Base-by-base conservation (phyloP, 2,113 vertebrate genomes). In the Chionodraco myersi region DNA sequence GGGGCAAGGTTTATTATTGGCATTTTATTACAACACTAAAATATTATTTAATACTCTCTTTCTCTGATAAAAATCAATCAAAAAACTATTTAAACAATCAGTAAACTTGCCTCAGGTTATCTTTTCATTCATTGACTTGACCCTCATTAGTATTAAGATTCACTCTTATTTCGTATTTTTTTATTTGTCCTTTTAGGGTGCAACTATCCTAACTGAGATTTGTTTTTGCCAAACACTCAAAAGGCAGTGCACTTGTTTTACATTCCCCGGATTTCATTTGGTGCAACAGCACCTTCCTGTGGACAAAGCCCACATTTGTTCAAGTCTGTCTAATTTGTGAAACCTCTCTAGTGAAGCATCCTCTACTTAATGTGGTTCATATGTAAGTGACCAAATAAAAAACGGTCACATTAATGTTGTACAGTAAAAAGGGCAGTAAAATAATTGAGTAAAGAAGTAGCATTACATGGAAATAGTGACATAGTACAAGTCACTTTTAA, bases 1-100 rank as follows among this genome's bases (percentile, higher is more conserved):
- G 64, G 79, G 58, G n/a, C 74, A 84, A 78, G 13, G 79, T 75
- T 78, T 77, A 72, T 75, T 57, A 49, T 75, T 66, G 5, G 26
- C 1, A 81, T 85, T 30, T 65, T 76, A 86, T 85, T 47, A 72
- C 13, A 21, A n/a, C 62, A 67, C 1, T 15, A 56, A 65, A 34
- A 26, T 34, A 61, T 78, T 57, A 58, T 60, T 54, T 56, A 41
- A 75, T 60, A 60, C 7, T 48, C 10, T 48, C 21, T 57, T 18
- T 62, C 11, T 71, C 34, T 47, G 66, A 8, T 8, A 21, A 59
- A 66, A 1, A 44, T 13, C 6, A 30, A 44, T 53, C 14, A 72
- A 75, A 67, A 18, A 15, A 26, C 23, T 52, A 48, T 12, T 30
- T 11, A 41, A 9, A 6, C 18, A 53, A 44, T 52, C 5, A 53